phyloP scores from a whole-genome alignment of 2,888 invertebrate species.

The Drosophila anceps region DNA sequence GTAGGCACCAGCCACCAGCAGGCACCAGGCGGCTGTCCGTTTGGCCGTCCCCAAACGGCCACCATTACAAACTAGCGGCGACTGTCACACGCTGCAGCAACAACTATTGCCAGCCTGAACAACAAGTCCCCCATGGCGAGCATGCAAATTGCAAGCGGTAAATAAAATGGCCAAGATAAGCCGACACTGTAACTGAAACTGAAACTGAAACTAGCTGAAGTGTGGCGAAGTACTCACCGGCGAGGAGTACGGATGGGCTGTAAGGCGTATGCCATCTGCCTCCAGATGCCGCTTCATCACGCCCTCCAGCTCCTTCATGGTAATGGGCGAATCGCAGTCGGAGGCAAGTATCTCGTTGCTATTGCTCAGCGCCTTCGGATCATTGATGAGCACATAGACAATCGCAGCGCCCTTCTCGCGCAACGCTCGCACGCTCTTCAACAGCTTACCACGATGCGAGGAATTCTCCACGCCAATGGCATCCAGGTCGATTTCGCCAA shows the following conservation, averaged over 20 bases:
- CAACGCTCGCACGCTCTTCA: conserved; percentile 93
- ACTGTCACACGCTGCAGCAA: conserved; percentile 57
- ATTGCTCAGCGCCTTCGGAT: conserved; percentile 87
- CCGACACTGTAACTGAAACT: conserved; percentile 22
- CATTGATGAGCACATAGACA: conserved; percentile 96
- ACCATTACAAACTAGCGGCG: conserved; percentile 57
- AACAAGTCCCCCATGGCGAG: conserved; percentile 48
- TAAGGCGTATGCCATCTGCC: conserved; percentile 94
- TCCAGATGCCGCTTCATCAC: conserved; percentile 93
- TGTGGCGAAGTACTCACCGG: conserved; percentile 89
- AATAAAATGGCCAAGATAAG: conserved; percentile 74
- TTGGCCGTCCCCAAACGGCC: conserved; percentile 55
- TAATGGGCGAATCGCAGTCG: conserved; percentile 85
- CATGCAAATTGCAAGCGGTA: conserved; percentile 73
- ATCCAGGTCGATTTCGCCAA: conserved; percentile 97
- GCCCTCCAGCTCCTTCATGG: conserved; percentile 88
- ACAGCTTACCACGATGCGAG: conserved; percentile 91
- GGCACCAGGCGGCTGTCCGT: conserved; percentile 28
- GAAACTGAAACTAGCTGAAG: not conserved
- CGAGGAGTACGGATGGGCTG: conserved; percentile 95
- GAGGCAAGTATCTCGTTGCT: conserved; percentile 86
- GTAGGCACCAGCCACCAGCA: not conserved
- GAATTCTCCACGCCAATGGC: conserved; percentile 96
- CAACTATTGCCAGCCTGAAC: conserved; percentile 2
- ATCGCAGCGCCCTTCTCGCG: conserved; percentile 96